Evolutionary conservation across 2,888 invertebrate genomes (phyloP).

Genomic region (Ichneumoninae sp.): DNA sequence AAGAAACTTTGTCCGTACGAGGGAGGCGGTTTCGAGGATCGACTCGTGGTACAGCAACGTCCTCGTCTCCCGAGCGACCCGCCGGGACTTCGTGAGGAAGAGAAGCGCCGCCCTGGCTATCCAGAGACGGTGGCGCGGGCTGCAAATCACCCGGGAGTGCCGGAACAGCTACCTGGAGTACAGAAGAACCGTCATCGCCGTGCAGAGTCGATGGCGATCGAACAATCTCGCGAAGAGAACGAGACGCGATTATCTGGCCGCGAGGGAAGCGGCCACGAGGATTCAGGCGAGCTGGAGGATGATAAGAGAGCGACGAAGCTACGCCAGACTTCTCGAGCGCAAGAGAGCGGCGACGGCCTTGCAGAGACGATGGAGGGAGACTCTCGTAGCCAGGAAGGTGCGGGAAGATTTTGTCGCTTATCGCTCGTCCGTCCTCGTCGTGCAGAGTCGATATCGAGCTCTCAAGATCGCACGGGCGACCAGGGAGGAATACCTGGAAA

Average conservation of each 20-base stretch:
- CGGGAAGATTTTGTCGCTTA: constrained; percentile 48
- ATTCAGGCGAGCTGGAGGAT: constrained; percentile 80
- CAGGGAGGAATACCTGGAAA: constrained; percentile 62
- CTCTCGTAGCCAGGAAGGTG: constrained; percentile 62
- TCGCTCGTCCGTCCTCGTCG: constrained; percentile 35
- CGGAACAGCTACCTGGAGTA: constrained; percentile 58
- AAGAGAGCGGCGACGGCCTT: constrained; percentile 65
- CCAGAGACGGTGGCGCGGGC: constrained; percentile 79
- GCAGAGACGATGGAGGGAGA: constrained; percentile 80
- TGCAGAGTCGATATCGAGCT: constrained; percentile 71
- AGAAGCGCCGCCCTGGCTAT: constrained; percentile 64
- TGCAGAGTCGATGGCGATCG: constrained; percentile 79
- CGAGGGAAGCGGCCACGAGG: constrained; percentile 72
- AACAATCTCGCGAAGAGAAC: constrained; percentile 72
- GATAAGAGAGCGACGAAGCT: constrained; percentile 60
- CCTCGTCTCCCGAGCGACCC: constrained; percentile 53
- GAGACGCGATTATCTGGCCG: constrained; percentile 75
- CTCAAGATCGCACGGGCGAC: constrained; percentile 38
- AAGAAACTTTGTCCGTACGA: constrained; percentile 73
- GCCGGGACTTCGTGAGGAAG: constrained; percentile 56
- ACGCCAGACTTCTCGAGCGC: constrained; percentile 31
- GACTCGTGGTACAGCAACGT: constrained; percentile 84
- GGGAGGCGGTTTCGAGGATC: constrained; percentile 85
- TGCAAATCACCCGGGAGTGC: constrained; percentile 33
- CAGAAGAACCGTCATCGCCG: constrained; percentile 62